phyloP scores from a whole-genome alignment of 2,113 vertebrate genomes.

The Pangasianodon gigas region DNA sequence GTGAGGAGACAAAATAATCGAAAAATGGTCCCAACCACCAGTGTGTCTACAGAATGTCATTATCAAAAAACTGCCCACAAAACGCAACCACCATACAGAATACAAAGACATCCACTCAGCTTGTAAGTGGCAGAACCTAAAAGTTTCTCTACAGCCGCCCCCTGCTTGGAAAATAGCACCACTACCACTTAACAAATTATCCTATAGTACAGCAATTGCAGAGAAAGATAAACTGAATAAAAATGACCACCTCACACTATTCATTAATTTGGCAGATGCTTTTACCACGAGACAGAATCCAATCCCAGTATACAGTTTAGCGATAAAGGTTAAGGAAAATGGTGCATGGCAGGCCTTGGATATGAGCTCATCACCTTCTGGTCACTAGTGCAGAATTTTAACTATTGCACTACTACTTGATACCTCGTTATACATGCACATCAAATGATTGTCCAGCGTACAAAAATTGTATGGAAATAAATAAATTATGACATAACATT shows the following conservation, averaged over 20 bases:
- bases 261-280: neutral
- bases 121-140: neutral
- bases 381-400: neutral
- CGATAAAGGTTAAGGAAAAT: neutral
- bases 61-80: neutral
- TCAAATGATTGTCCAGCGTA: neutral
- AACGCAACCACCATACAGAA: neutral
- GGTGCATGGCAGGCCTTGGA: neutral
- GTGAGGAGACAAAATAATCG: neutral
- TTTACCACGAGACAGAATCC: neutral
- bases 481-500: neutral
- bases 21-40: neutral
- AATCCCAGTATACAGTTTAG: neutral
- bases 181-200: neutral
- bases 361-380: neutral
- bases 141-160: neutral
- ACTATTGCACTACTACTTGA: neutral
- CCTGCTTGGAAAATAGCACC: neutral
- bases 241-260: neutral
- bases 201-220: neutral
- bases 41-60: neutral
- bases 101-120: neutral
- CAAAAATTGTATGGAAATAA: neutral
- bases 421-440: neutral
- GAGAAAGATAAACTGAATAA: neutral